Evolutionary conservation across 2,797 vertebrate species (phyloP), one percentile per base, ranked within the genome.

Genomic region (Coregonus sp.): DNA sequence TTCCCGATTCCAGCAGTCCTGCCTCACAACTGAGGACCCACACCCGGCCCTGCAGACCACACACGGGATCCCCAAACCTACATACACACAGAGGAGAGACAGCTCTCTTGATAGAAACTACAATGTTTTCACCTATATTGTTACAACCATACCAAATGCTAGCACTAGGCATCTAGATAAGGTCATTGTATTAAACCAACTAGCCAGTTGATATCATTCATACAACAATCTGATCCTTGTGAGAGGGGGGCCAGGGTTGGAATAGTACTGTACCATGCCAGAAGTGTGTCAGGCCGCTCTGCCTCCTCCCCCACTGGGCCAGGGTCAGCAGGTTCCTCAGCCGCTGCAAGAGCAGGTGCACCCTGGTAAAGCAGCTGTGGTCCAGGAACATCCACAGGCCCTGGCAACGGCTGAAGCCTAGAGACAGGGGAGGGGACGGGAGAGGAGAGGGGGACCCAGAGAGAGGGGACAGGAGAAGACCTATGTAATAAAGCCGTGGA

Each of bases 331-430:
- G 74, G 82, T 91, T 92, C 67, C 80, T 90, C 80, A 92, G 84
- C 79, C 83, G 87, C 81, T 87, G 90, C 9, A 91, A 82, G 72
- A 91, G 77, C 69, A 73, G 29, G 85, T 89, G 82, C 15, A 93
- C 81, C 68, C 81, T 86, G 54, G 80, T 72, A 75, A 89, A 85
- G 65, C 87, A 84, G 63, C 77, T 76, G 29, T 70, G 83, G 75
- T 92, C 88, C 59, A 92, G 80, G 78, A 88, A 91, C 87, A 93
- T 92, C 91, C 91, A 92, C 50, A 89, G 81, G 54, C 90, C 89
- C 75, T 86, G 84, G 76, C 88, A 91, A 66, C 75, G 84, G 31
- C 86, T 87, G 74, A 90, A 88, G 52, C 88, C 91, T 93, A 80
- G 1, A 14, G 16, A 37, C 14, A 16, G 59, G 31, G 47, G 65